Evolutionary conservation across 2,113 vertebrate species (phyloP).

Genomic region (Corydoras maculifer): DNA sequence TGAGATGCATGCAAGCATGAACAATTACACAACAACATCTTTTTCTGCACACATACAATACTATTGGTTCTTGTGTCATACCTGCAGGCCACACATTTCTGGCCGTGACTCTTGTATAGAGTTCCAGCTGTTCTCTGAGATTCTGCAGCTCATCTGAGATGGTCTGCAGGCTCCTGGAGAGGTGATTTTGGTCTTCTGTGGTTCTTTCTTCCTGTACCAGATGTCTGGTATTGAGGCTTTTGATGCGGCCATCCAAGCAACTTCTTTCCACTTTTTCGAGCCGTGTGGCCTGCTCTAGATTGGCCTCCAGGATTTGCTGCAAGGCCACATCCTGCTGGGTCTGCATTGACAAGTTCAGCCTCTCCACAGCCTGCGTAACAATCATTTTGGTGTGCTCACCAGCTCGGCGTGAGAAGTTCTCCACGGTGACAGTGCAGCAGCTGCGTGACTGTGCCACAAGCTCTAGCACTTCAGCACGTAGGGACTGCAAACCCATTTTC

Average conservation of each 20-base stretch:
- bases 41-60: background rate
- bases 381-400: constrained; percentile 55
- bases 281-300: constrained; percentile 54
- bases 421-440: constrained; percentile 50
- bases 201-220: constrained; percentile 28
- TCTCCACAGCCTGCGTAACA: constrained; percentile 52
- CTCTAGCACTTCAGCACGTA: constrained; percentile 74
- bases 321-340: constrained; percentile 55
- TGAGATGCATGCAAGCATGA: too few species aligned
- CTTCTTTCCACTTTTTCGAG: constrained; percentile 67
- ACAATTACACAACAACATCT: too few species aligned
- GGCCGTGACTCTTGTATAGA: constrained; percentile 28
- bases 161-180: constrained; percentile 53
- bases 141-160: constrained; percentile 60
- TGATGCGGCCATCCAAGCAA: constrained; percentile 44
- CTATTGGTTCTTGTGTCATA: constrained; percentile 36
- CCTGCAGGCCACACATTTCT: constrained; percentile 74
- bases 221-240: constrained; percentile 40
- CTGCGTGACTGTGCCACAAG: constrained; percentile 56
- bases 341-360: constrained; percentile 35
- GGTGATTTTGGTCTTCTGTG: constrained; percentile 27
- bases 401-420: constrained; percentile 54
- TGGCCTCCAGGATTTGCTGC: constrained; percentile 63
- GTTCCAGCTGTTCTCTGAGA: constrained; percentile 45
- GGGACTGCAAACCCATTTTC: constrained; percentile 70